phyloP scores from a whole-genome alignment of 2,797 vertebrate species.

The Chrosomus eos region DNA sequence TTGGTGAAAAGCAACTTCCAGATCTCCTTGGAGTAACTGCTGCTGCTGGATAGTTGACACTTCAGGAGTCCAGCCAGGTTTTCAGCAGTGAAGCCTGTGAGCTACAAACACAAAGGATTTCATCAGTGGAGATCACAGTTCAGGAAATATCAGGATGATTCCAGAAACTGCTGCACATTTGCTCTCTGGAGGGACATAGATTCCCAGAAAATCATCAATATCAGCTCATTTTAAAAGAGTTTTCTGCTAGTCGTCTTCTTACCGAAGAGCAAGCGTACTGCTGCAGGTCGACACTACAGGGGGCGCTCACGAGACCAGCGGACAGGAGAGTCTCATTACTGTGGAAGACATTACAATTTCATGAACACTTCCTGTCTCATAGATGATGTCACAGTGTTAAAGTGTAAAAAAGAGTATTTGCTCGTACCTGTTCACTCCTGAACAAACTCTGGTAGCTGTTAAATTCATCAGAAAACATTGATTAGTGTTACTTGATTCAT shows the following conservation, averaged over 20 bases:
- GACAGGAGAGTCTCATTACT: constrained; percentile 52
- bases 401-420: background rate
- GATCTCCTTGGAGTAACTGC: constrained; percentile 62
- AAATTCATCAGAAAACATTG: background rate
- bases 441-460: constrained; percentile 11
- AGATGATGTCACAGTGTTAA: background rate
- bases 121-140: background rate
- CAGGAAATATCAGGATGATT: background rate
- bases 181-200: background rate
- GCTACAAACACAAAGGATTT: constrained; percentile 5
- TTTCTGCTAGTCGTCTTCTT: background rate
- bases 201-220: background rate
- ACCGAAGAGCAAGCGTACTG: constrained; percentile 74
- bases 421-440: background rate
- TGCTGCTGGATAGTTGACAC: constrained; percentile 70
- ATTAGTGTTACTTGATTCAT: background rate
- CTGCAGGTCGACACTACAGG: constrained; percentile 68
- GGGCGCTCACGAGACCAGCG: constrained; percentile 19
- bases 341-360: background rate
- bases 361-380: background rate
- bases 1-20: constrained; percentile 76
- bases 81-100: constrained; percentile 61
- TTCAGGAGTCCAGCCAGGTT: constrained; percentile 70
- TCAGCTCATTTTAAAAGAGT: background rate
- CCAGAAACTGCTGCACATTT: background rate